Evolutionary conservation across 2,888 invertebrate genomes (phyloP).

Genomic region (Xestia ashworthii): DNA sequence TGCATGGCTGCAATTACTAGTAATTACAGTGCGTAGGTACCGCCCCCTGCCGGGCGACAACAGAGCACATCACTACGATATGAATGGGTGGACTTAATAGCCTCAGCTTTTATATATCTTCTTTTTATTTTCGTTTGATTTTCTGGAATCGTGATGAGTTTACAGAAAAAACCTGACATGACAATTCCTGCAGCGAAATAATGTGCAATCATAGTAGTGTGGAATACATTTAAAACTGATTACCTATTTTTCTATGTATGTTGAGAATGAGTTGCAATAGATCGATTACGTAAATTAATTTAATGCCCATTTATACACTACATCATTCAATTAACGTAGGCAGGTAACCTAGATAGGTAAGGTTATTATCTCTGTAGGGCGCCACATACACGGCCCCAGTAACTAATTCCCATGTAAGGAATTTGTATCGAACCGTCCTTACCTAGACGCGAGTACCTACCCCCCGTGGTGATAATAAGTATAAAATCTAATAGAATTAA

Average conservation of each 20-base stretch:
- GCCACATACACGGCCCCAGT: conserved; percentile 47
- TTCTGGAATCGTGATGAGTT: conserved; percentile 17
- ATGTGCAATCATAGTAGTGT: conserved; percentile 9
- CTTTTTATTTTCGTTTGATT: conserved; percentile 23
- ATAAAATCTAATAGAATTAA: conserved; percentile 76
- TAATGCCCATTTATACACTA: conserved; percentile 41
- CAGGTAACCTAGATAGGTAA: conserved; percentile 54
- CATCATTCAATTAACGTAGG: conserved; percentile 44
- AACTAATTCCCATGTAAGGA: conserved; percentile 61
- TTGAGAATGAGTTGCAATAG: conserved; percentile 38
- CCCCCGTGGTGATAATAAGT: conserved; percentile 75
- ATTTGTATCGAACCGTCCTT: conserved; percentile 65
- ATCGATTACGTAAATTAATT: conserved; percentile 45
- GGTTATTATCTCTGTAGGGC: conserved; percentile 65
- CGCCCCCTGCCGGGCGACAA: conserved; percentile 73
- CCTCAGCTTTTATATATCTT: conserved; percentile 22
- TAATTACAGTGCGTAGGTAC: conserved; percentile 74
- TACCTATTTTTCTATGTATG: conserved; percentile 35
- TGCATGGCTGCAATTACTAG: conserved; percentile 80
- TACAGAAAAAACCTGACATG: conserved; percentile 37
- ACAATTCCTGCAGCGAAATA: conserved; percentile 3
- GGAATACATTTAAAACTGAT: conserved; percentile 45
- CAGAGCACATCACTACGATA: conserved; percentile 38
- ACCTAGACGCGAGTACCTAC: conserved; percentile 66
- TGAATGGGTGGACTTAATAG: conserved; percentile 65